Conservation (phyloP, 2,888 invertebrate genomes). For the Exephanes ischioxanthus region DNA sequence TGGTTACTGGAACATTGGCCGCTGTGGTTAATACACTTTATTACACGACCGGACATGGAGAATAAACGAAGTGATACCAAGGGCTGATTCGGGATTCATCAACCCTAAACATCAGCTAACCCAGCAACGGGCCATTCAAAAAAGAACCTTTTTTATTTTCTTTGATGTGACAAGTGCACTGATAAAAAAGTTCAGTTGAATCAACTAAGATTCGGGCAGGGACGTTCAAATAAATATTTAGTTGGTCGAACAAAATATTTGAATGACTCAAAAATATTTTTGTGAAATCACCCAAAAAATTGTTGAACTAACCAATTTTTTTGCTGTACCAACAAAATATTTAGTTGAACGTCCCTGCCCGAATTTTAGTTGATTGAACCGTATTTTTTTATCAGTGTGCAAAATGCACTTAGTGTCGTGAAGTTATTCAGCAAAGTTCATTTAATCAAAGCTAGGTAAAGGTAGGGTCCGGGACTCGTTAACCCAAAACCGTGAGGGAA, state of each 20-base stretch:
- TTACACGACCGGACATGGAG: not conserved
- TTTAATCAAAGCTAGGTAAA: conserved; percentile 17
- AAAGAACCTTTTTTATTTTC: not conserved
- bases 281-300: no score
- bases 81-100: not conserved
- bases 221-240: no score
- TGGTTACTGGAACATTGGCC: conserved; percentile 17
- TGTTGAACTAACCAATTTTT: no score
- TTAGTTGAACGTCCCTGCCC: no score
- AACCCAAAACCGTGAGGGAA: conserved; percentile 20
- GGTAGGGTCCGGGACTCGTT: not conserved
- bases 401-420: not conserved
- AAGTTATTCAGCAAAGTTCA: conserved; percentile 23
- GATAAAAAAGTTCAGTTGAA: no score
- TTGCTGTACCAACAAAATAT: no score
- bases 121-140: not conserved
- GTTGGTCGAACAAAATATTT: no score
- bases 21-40: not conserved
- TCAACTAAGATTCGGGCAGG: no score
- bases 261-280: no score
- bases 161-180: no score
- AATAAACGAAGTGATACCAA: not conserved
- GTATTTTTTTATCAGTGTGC: no score
- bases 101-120: not conserved
- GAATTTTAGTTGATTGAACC: no score